Conservation (phyloP, 1,140 invertebrate genomes). For the Neodiprion lecontei region DNA sequence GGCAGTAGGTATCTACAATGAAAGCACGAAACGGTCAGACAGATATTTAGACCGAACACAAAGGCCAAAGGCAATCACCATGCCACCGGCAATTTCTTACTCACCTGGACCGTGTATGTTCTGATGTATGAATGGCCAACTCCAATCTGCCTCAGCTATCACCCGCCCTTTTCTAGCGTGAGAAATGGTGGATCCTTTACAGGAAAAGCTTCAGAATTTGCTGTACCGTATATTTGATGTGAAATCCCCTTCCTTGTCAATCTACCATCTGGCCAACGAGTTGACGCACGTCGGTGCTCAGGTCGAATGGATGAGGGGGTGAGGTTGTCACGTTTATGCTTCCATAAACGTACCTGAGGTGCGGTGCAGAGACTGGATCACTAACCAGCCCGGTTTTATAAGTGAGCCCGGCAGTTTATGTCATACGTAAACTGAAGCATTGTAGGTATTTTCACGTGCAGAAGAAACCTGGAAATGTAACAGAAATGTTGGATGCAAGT, state of each 20-base stretch:
- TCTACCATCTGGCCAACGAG: neutral
- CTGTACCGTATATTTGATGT: neutral
- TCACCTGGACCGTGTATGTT: neutral
- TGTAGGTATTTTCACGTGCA: too few species aligned
- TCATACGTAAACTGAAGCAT: too few species aligned
- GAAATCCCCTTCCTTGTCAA: neutral
- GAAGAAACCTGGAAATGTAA: too few species aligned
- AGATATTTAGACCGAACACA: neutral
- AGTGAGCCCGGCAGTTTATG: too few species aligned
- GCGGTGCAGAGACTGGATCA: too few species aligned
- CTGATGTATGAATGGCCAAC: neutral
- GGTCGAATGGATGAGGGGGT: neutral
- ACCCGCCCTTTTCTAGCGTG: too few species aligned
- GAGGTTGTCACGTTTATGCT: neutral
- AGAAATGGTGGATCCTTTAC: too few species aligned
- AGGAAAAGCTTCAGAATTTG: neutral
- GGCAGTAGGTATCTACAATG: neutral
- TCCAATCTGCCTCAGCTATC: neutral
- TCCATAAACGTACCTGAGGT: neutral
- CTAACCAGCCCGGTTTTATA: too few species aligned
- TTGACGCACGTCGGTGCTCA: neutral
- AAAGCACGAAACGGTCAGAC: neutral
- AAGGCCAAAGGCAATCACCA: neutral
- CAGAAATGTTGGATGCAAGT: too few species aligned
- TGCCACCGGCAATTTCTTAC: neutral